Base-by-base conservation (phyloP, 92 coral and sea anemone genomes). In the Siderastrea radians region DNA sequence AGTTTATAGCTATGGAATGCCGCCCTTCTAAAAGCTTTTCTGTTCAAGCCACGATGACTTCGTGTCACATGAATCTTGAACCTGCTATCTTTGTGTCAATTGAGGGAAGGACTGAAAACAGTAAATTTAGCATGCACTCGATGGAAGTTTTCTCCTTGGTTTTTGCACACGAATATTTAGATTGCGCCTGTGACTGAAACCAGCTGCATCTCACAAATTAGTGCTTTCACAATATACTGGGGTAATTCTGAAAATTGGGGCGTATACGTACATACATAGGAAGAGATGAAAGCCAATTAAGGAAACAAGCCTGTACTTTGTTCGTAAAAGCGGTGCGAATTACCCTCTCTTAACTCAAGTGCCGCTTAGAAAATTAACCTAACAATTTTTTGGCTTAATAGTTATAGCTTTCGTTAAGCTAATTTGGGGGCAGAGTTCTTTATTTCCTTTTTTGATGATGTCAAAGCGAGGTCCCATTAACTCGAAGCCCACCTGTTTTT, bases 321-420 rank as follows among this genome's bases (percentile, higher is more conserved):
- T 50, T 84, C 87, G 26, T 3, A 12, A 81, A 84, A 84, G 80
- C 80, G 48, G 80, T 45, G 52, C 46, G 72, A 73, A 58, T 82
- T 84, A 74, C 65, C 45, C 7, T 1, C 61, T 46, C 72, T 74
- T 73, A 73, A 62, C 74, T 73, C 78, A 51, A 84, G 81, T 73
- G 80, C 63, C 52, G 73, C 80, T 49, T n/a, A 61, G 53, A 84
- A 84, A 63, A 74, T 84, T 51, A 60, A 61, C 87, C 59, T 74
- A 50, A 63, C 80, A 84, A 63, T 51, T 60, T 61, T 43, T 7
- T 2, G 45, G 45, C 46, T 52, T 62, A 73, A 69, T 74, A 85
- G 84, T 77, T 55, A 77, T 57, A 65, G 84, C 45, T 54, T 69
- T 85, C 89, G 70, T 85, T 54, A 85, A 63, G 74, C 75, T 85